Evolutionary conservation across 2,888 invertebrate species (phyloP), one percentile per base, ranked within the genome.

Genomic region (Eucera pruinosa): DNA sequence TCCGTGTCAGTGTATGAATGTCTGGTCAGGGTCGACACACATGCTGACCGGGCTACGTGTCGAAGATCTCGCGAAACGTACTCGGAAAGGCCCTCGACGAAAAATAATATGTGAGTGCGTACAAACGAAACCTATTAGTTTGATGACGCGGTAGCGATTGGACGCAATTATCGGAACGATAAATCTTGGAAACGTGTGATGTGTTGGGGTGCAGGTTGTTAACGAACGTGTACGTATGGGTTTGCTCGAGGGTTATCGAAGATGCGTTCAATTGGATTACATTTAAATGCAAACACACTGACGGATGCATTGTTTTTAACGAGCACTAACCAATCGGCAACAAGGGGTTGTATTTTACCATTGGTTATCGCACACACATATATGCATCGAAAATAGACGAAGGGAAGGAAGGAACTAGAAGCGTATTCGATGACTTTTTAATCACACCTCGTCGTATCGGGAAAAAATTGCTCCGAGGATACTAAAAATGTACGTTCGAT

Each of bases 371-470:
- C n/a, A n/a, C n/a, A 66, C 36, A 78, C 58, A 15, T 48, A 11
- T 23, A 73, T 43, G 71, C 75, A 68, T 64, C 52, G 69, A 61
- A 64, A 57, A 50, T 52, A 43, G 50, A 57, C 45, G 60, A 57
- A 54, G 43, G 47, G 62, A 68, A 80, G 74, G 71, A 66, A 58
- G 71, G 48, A 48, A 60, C 55, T 11, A 60, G 57, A 61, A 72
- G 72, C 78, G 75, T 79, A 78, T 60, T 77, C 74, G 73, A 55
- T 73, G 74, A 82, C 60, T 58, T 71, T 68, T 20, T 30, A 13
- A 58, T 58, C 45, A 11, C 36, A 36, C 30, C n/a, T 39, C 6
- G 25, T 13, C 4, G 47, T 27, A 13, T 4, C 4, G 15, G 5
- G 7, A 7, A 27, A 6, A 1, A 48, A 9, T 50, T 15, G 30